Evolutionary conservation across 2,797 vertebrate genomes (phyloP), one percentile per base, ranked within the genome.

Genomic region (Enteromius thamalakanensis): DNA sequence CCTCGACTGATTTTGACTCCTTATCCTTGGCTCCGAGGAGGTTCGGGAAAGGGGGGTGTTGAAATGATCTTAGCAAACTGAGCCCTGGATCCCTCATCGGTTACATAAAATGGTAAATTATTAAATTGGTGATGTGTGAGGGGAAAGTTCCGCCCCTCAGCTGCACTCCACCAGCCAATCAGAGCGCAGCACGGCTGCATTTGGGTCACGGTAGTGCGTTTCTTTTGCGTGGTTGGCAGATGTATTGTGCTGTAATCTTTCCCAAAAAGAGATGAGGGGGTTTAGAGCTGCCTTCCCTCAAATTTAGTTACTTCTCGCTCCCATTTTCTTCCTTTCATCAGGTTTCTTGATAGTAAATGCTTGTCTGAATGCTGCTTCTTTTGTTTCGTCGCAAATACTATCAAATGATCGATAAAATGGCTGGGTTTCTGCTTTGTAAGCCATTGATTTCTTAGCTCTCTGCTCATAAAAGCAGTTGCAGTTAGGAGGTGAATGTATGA

Each of bases 181-280:
- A 88, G 85, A 81, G 79, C 70, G 34, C 84, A 53, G 86, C 84
- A 60, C 84, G 82, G 87, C 90, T 90, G 91, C 94, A 95, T 95
- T 94, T 95, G 92, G 94, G 94, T 95, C 93, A 95, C 86, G 72
- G 92, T 92, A 86, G 91, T 83, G 87, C 92, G 91, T 92, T 93
- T 92, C 92, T 89, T 88, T 91, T 90, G 91, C 90, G 92, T 89
- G 86, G 90, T 89, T 93, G 91, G 90, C 92, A 92, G 91, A 93
- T 89, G 89, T 86, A 91, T 92, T 92, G 89, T 92, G 90, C 92
- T 90, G 85, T 93, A 94, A 93, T 93, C 92, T 87, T 90, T 65
- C 42, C 87, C 90, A 92, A 92, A 93, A 90, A 89, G 89, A 89
- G 82, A 88, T 84, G 64, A 85, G 42, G 65, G 40, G 72, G 87